phyloP scores from a whole-genome alignment of 1,140 invertebrate genomes.

The Rhopalosiphum maidis region DNA sequence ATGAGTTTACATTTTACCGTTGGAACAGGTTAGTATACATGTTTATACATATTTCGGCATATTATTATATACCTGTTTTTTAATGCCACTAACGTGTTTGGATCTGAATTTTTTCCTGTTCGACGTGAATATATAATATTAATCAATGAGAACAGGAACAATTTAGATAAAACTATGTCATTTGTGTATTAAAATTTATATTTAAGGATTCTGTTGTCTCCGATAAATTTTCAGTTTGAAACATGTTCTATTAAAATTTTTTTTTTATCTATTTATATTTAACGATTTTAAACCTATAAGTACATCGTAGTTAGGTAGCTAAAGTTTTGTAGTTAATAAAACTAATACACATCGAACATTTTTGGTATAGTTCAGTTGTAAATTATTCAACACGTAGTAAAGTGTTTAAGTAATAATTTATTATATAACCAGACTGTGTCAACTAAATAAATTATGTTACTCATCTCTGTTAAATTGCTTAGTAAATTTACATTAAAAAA shows the following conservation, averaged over 20 bases:
- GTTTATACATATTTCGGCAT: not conserved
- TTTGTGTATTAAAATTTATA: not conserved
- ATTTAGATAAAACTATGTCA: not conserved
- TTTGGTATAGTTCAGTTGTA: not conserved
- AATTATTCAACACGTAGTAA: not conserved
- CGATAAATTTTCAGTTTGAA: not conserved
- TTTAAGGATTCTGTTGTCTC: not conserved
- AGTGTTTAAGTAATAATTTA: not conserved
- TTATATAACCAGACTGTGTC: not conserved
- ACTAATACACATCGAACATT: not conserved
- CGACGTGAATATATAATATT: not conserved
- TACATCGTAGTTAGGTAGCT: not conserved
- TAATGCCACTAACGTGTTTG: not conserved
- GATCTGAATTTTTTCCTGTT: not conserved
- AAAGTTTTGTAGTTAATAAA: not conserved
- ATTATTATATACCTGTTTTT: conserved; percentile 19
- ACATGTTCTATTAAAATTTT: not conserved
- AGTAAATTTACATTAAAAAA: not conserved
- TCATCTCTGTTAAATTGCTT: not conserved
- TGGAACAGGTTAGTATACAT: not conserved
- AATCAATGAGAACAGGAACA: not conserved
- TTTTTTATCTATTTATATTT: not conserved
- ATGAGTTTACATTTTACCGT: not conserved
- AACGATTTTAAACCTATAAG: not conserved
- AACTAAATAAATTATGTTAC: not conserved